Evolutionary conservation across 1,140 invertebrate species (phyloP).

Genomic region (Drosophila dunni): DNA sequence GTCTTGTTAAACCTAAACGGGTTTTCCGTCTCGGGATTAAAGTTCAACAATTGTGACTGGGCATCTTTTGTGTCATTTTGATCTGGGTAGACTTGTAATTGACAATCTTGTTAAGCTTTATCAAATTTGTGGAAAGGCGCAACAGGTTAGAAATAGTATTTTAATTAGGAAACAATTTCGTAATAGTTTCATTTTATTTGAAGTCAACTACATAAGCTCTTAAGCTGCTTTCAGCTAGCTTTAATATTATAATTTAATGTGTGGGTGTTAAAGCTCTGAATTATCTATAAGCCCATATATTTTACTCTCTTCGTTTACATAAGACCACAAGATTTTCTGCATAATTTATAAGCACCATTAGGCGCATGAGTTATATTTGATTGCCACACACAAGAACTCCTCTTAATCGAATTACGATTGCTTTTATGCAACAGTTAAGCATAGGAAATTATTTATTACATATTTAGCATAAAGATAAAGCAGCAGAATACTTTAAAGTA

Average conservation of each 20-base stretch:
- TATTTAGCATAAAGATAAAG: not conserved
- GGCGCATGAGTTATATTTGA: constrained; percentile 10
- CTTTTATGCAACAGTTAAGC: constrained; percentile 5
- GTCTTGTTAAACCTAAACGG: constrained; percentile 41
- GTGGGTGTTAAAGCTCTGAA: too few species aligned
- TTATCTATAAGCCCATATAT: too few species aligned
- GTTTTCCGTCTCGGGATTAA: constrained; percentile 37
- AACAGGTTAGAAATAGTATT: constrained; percentile 5
- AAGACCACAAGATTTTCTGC: not conserved
- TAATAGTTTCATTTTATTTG: not conserved
- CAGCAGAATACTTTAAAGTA: not conserved
- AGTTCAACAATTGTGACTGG: constrained; percentile 26
- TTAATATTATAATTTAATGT: too few species aligned
- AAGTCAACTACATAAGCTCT: too few species aligned
- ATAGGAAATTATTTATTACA: not conserved
- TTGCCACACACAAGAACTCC: not conserved
- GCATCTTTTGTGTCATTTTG: constrained; percentile 5
- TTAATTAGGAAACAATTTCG: not conserved
- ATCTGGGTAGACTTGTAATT: not conserved
- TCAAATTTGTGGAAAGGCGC: not conserved
- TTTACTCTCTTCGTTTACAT: too few species aligned
- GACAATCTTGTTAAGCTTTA: constrained; percentile 1
- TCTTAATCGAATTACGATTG: not conserved
- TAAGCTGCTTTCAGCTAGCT: too few species aligned
- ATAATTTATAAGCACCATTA: not conserved